Conservation (phyloP, 1,140 invertebrate species). For the Eupeodes corollae region DNA sequence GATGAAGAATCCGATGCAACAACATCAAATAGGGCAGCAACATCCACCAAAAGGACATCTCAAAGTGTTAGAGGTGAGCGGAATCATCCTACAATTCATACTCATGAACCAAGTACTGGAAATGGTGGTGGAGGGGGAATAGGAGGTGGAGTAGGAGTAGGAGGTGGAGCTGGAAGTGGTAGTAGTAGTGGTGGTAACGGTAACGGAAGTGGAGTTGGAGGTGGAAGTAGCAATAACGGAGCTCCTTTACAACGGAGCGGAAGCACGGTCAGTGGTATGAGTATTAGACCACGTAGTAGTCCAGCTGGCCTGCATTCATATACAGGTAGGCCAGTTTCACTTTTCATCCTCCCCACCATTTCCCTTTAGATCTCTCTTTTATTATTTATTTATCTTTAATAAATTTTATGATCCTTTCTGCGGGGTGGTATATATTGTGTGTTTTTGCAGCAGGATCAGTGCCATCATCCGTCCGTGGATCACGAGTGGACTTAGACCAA, state of each 20-base stretch:
- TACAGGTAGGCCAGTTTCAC: constrained; percentile 43
- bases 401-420: background rate
- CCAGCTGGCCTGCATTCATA: constrained; percentile 62
- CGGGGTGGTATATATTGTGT: background rate
- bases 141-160: background rate
- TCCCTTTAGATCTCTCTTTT: background rate
- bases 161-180: background rate
- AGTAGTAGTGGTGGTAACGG: constrained; percentile 5
- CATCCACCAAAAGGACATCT: constrained; percentile 14
- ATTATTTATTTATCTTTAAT: background rate
- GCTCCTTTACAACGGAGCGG: constrained; percentile 37
- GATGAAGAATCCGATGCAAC: constrained; percentile 18
- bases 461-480: constrained; percentile 52
- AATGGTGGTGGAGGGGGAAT: background rate
- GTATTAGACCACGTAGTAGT: constrained; percentile 50
- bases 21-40: constrained; percentile 4
- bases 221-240: background rate
- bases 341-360: background rate
- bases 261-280: constrained; percentile 46
- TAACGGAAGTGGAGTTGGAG: background rate
- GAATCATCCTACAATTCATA: background rate
- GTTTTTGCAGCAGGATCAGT: constrained; percentile 37
- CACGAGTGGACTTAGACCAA: constrained; percentile 52
- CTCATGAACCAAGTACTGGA: background rate
- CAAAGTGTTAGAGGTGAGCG: constrained; percentile 5